phyloP scores from a whole-genome alignment of 2,113 vertebrate genomes.

The Aphyosemion australe region DNA sequence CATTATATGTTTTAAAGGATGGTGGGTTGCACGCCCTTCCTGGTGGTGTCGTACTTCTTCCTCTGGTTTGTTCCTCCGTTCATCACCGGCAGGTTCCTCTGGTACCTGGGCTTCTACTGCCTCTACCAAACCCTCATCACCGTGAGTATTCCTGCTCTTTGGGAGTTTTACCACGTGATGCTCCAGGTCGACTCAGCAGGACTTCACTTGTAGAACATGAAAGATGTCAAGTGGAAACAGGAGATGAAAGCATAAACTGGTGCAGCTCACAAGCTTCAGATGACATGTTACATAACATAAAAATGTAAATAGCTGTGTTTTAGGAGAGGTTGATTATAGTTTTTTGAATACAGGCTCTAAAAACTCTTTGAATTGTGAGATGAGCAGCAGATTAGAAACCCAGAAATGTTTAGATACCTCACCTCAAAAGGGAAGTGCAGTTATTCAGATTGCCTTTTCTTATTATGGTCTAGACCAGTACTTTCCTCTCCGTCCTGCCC shows the following conservation, averaged over 20 bases:
- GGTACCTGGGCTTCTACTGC: constrained; percentile 91
- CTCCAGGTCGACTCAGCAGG: constrained; percentile 7
- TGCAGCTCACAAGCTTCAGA: not conserved
- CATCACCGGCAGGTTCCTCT: constrained; percentile 80
- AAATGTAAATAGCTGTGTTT: constrained; percentile 6
- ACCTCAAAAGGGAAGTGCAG: constrained; percentile 56
- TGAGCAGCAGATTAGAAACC: constrained; percentile 37
- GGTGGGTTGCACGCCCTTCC: constrained; percentile 89
- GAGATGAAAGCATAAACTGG: constrained; percentile 23
- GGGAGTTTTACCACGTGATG: not conserved
- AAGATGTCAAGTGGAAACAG: not conserved
- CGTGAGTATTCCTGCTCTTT: constrained; percentile 78
- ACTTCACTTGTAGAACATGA: not conserved
- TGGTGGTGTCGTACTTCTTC: constrained; percentile 89
- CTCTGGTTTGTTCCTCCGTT: constrained; percentile 95
- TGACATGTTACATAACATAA: constrained; percentile 26
- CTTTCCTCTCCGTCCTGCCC: constrained; percentile 23
- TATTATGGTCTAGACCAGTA: constrained; percentile 47
- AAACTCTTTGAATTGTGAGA: constrained; percentile 47
- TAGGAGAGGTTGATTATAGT: constrained; percentile 32
- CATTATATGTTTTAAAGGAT: constrained; percentile 79
- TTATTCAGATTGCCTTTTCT: constrained; percentile 69
- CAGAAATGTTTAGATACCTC: constrained; percentile 35
- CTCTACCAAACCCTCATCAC: constrained; percentile 93
- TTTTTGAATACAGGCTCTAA: no score